A percentile compares a stretch with the other conserved stretches of the same genome.
Evolutionary conservation across 2,113 vertebrate species (phyloP).

Genomic region (Ictalurus punctatus): DNA sequence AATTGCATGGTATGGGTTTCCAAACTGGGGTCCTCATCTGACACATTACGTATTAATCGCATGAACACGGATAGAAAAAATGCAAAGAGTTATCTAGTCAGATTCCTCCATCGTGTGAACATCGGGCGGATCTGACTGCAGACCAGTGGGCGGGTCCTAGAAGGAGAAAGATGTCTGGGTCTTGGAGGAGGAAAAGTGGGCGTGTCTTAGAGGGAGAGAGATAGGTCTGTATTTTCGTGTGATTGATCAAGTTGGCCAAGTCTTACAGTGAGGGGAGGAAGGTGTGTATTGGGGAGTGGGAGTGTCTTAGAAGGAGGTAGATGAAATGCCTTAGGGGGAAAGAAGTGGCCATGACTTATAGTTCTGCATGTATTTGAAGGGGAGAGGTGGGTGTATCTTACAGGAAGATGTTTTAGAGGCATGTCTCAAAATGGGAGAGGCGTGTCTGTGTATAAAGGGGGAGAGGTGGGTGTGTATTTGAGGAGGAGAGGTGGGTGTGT

Average conservation of each 20-base stretch:
- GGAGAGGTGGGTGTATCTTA: background rate
- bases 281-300: background rate
- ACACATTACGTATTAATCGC: too few relatives aligned
- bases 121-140: background rate
- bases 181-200: background rate
- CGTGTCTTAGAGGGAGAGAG: background rate
- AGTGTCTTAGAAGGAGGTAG: background rate
- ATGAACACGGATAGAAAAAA: background rate
- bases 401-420: background rate
- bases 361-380: background rate
- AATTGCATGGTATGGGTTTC: background rate
- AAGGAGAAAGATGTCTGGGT: background rate
- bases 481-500: background rate
- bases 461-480: background rate
- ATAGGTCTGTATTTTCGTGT: background rate
- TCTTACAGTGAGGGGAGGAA: background rate
- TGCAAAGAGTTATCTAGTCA: background rate
- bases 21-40: background rate
- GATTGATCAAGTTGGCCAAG: background rate
- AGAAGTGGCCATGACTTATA: background rate
- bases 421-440: background rate
- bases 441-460: background rate
- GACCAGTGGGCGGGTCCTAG: background rate
- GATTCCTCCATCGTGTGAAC: background rate
- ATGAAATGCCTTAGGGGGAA: background rate